Evolutionary conservation across 2,113 vertebrate species (phyloP).

Genomic region (Ancistrus triradiatus): DNA sequence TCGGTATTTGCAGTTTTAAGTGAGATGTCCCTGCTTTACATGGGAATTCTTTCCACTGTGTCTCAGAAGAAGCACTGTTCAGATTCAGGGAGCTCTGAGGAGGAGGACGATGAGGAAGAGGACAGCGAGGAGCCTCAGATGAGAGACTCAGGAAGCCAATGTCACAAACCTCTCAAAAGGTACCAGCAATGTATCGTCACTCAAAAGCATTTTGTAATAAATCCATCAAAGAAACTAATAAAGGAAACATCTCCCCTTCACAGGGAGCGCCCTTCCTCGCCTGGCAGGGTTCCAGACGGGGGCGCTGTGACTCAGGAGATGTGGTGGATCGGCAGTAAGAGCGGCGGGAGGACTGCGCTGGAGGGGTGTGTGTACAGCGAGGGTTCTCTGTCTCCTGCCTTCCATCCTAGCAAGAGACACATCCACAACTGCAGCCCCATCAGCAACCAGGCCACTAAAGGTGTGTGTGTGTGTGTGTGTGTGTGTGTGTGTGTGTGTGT

Average conservation of each 20-base stretch:
- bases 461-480: too few species aligned
- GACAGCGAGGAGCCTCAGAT: neutral
- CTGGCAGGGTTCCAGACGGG: conserved; percentile 80
- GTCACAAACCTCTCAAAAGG: conserved; percentile 69
- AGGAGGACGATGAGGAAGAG: conserved; percentile 48
- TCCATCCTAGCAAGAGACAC: conserved; percentile 82
- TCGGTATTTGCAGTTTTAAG: too few species aligned
- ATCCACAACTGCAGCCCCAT: conserved; percentile 81
- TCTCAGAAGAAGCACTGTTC: conserved; percentile 51
- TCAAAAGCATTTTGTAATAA: too few species aligned
- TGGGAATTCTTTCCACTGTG: too few species aligned
- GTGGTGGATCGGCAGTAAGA: conserved; percentile 70
- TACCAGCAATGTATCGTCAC: conserved; percentile 23
- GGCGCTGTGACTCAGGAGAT: conserved; percentile 56
- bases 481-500: too few species aligned
- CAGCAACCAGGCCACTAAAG: conserved; percentile 88
- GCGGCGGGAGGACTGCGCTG: conserved; percentile 74
- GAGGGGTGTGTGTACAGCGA: conserved; percentile 81
- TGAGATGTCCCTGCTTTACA: too few species aligned
- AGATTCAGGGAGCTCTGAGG: conserved; percentile 75
- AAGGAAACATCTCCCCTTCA: neutral
- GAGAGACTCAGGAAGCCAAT: conserved; percentile 77
- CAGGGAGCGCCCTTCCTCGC: conserved; percentile 96
- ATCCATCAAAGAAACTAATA: neutral
- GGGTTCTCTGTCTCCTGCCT: conserved; percentile 75